Evolutionary conservation across 2,888 invertebrate genomes (phyloP).

Genomic region (Eupithecia exiguata): DNA sequence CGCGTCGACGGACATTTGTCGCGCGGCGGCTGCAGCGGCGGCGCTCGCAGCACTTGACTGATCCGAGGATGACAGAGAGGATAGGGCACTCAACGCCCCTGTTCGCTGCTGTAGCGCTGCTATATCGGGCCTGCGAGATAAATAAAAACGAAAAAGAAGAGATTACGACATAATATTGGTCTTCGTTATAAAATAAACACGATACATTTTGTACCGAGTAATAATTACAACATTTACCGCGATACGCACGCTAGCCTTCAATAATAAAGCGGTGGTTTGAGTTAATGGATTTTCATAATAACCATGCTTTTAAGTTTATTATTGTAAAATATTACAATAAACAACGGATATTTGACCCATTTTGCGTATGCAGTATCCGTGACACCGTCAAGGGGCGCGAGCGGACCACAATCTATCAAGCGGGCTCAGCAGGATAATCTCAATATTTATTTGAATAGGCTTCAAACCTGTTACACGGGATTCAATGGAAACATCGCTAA

Average conservation of each 20-base stretch:
- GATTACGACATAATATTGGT: background rate
- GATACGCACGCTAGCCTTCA: background rate
- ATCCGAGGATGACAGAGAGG: constrained; percentile 65
- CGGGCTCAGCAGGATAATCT: constrained; percentile 33
- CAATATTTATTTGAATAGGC: constrained; percentile 33
- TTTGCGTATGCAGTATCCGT: constrained; percentile 28
- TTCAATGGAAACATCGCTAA: constrained; percentile 25
- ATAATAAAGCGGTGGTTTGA: constrained; percentile 7
- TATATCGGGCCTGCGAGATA: constrained; percentile 86
- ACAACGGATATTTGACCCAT: constrained; percentile 16
- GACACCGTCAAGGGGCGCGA: constrained; percentile 26
- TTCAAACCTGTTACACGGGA: constrained; percentile 31
- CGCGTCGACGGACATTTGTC: constrained; percentile 94
- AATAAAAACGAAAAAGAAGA: background rate
- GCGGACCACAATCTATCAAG: constrained; percentile 30
- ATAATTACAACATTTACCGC: background rate
- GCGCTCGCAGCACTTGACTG: constrained; percentile 70
- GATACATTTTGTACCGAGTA: background rate
- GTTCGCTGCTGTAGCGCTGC: constrained; percentile 86
- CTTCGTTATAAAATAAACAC: background rate
- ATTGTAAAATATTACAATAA: constrained; percentile 19
- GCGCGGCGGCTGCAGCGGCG: constrained; percentile 84
- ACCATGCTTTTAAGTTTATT: constrained; percentile 12
- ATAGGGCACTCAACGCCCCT: constrained; percentile 79
- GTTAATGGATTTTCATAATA: constrained; percentile 16